Evolutionary conservation across 1,140 invertebrate genomes (phyloP).

Genomic region (Agrypnia vestita): DNA sequence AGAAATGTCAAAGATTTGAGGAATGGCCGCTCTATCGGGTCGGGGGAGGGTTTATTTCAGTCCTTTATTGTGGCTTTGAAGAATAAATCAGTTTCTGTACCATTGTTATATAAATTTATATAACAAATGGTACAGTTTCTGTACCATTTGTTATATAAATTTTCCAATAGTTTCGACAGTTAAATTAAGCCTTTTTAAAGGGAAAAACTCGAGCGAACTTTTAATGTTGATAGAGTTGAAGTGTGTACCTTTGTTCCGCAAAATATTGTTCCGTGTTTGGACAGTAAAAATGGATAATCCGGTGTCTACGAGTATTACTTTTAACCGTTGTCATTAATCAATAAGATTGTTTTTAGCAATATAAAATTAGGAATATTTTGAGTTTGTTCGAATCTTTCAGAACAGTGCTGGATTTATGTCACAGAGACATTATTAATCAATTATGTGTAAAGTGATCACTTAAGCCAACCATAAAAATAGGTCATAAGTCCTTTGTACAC

Average conservation of each 20-base stretch:
- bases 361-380: too few species aligned
- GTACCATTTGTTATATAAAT: constrained; percentile 49
- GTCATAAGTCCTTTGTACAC: too few species aligned
- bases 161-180: constrained; percentile 54
- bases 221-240: constrained; percentile 8
- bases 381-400: too few species aligned
- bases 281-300: not conserved
- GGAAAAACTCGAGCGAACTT: constrained; percentile 33
- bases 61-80: constrained; percentile 13
- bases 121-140: too few species aligned
- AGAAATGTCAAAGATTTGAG: constrained; percentile 34
- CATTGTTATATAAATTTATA: constrained; percentile 51
- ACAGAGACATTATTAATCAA: too few species aligned
- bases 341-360: too few species aligned
- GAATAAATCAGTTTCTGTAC: constrained; percentile 20
- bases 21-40: constrained; percentile 15
- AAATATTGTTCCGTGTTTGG: constrained; percentile 9
- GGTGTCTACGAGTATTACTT: too few species aligned
- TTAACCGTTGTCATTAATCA: too few species aligned
- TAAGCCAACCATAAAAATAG: too few species aligned
- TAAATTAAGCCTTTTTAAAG: constrained; percentile 52
- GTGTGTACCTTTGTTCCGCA: constrained; percentile 10
- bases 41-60: constrained; percentile 20
- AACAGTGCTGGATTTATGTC: too few species aligned
- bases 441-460: too few species aligned